These are phyloP conservation scores for Ameiurus melas DNA, from an alignment of 2,113 vertebrate species.

Conservation along the genomic window DNA sequence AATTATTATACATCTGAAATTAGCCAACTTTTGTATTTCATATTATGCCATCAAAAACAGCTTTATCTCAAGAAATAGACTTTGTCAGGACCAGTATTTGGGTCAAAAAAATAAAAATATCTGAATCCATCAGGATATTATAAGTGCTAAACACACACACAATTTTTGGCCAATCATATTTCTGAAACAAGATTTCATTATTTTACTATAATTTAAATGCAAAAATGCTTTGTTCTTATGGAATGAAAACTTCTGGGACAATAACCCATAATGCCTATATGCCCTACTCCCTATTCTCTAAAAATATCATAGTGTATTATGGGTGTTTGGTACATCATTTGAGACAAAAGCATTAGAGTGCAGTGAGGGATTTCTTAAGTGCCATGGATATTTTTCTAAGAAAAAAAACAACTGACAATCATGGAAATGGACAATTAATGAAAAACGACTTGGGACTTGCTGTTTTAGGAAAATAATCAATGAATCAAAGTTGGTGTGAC, in stretches of 20 bases:
- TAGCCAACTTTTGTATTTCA: constrained; percentile 22
- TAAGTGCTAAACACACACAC: not conserved
- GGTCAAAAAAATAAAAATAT: not conserved
- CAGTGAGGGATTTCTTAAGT: not conserved
- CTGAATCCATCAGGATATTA: not conserved
- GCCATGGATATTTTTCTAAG: not conserved
- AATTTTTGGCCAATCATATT: not conserved
- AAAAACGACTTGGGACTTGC: not conserved
- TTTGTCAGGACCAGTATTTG: not conserved
- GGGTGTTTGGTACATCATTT: not conserved
- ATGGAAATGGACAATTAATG: too few relatives aligned
- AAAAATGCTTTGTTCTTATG: not conserved
- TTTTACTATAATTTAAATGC: not conserved
- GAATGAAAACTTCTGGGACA: constrained; percentile 1
- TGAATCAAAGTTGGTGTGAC: not conserved
- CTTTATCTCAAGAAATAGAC: not conserved
- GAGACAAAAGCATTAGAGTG: not conserved
- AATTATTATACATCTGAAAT: constrained; percentile 35
- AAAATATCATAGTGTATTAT: not conserved
- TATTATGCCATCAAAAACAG: constrained; percentile 1
- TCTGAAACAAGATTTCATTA: not conserved
- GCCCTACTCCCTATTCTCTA: too few relatives aligned
- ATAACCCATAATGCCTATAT: not conserved
- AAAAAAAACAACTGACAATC: not conserved
- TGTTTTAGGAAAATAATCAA: not conserved